A percentile compares a stretch with the other conserved stretches of the same genome.
Evolutionary conservation across 2,797 vertebrate species (phyloP).

Genomic region (Tachyglossus aculeatus): DNA sequence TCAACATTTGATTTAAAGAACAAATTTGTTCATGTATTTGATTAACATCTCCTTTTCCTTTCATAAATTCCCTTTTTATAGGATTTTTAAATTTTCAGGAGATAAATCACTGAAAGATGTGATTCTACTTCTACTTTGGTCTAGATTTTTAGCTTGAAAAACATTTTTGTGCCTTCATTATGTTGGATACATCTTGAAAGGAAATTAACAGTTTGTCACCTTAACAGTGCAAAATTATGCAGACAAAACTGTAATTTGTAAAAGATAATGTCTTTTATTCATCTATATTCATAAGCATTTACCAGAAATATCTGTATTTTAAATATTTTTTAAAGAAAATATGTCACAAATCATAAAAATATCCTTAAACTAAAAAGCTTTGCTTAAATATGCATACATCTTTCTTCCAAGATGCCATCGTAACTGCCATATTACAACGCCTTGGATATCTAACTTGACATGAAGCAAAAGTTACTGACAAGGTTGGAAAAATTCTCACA

Average conservation of each 20-base stretch:
- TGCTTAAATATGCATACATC: slow-evolving; percentile 11
- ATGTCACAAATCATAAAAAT: slow-evolving; percentile 37
- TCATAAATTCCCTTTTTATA: slow-evolving; percentile 50
- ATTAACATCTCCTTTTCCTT: no score
- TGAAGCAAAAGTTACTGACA: neutral
- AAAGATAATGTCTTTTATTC: slow-evolving; percentile 59
- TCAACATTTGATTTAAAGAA: no score
- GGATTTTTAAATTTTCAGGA: slow-evolving; percentile 62
- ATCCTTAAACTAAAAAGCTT: slow-evolving; percentile 19
- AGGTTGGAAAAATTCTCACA: slow-evolving; percentile 1
- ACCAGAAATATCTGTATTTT: slow-evolving; percentile 52
- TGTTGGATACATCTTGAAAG: slow-evolving; percentile 59
- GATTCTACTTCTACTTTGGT: slow-evolving; percentile 42
- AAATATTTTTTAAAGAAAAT: slow-evolving; percentile 36
- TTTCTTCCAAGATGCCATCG: slow-evolving; percentile 8
- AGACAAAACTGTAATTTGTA: slow-evolving; percentile 55
- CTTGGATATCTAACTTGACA: neutral
- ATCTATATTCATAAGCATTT: slow-evolving; percentile 57
- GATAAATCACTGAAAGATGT: slow-evolving; percentile 55
- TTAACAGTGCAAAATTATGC: slow-evolving; percentile 61
- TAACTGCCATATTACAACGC: neutral
- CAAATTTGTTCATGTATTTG: no score
- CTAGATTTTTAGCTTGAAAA: slow-evolving; percentile 7
- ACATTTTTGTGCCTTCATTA: slow-evolving; percentile 35
- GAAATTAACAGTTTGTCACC: slow-evolving; percentile 65